Base-by-base conservation (phyloP, 2,888 invertebrate genomes). In the Nowickia ferox region DNA sequence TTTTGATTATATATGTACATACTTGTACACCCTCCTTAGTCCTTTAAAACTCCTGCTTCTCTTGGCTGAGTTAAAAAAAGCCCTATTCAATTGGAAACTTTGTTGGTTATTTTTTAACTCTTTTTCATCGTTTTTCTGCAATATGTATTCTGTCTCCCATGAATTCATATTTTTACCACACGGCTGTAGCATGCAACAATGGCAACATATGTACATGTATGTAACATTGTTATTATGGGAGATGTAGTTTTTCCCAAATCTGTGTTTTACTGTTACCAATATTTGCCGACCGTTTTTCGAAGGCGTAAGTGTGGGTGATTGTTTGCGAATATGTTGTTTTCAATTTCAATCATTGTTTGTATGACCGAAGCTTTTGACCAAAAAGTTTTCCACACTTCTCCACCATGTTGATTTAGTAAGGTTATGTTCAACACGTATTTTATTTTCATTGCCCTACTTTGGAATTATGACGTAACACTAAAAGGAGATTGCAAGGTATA, bases 1-100 rank as follows among this genome's bases (percentile, higher is more conserved):
- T 75, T 84, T 84, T 79, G 79, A 84, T 84, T 84, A 84, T 71
- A 69, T n/a, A n/a, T n/a, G n/a, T n/a, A n/a, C n/a, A n/a, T 69
- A 69, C 44, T 40, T 48, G 19, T 51, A 61, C 61, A 48, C 48
- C 74, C 74, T 48, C 74, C 44, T 15, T 40, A 48, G 40, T 61
- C 74, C 81, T 81, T 61, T 22, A 19, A 51, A 42, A 22, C 9
- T 15, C n/a, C 10, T 15, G 4, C 68, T 17, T 10, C 17, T 13
- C 6, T 9, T 15, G 38, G 13, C 40, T 44, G 6, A 55, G 30
- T n/a, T 59, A 51, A 65, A 22, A 19, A 15, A 17, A 19, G 19
- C 19, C 19, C 61, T 65, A 63, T 71, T 76, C 75, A 80, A 69
- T 75, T 84, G 71, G 59, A 75, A 71, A 63, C 71, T 57, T 65